A percentile compares a stretch with the other conserved stretches of the same genome.
These are phyloP conservation scores for Diorhabda carinulata DNA, from an alignment of 1,140 invertebrate genomes.

Conservation along the genomic window DNA sequence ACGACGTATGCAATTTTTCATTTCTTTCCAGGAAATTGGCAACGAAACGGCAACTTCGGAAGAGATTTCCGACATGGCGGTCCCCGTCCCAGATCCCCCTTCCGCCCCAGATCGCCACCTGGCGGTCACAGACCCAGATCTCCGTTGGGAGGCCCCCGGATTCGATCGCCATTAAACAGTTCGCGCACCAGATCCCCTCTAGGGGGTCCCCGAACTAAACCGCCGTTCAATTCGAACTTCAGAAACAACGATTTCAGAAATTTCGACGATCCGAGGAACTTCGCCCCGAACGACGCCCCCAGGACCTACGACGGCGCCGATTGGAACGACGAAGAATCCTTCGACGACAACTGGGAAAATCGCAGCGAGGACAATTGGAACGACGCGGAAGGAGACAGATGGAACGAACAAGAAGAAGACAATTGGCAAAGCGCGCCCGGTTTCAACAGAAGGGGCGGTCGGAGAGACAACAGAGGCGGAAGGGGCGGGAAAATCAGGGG, in stretches of 20 bases:
- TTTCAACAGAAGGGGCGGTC: slow-evolving; percentile 22
- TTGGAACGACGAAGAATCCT: slow-evolving; percentile 1
- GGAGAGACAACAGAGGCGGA: slow-evolving; percentile 14
- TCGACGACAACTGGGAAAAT: slow-evolving; percentile 6
- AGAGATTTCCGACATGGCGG: slow-evolving; percentile 8
- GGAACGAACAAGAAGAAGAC: slow-evolving; percentile 25
- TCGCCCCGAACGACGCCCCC: background rate
- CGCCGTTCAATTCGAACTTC: slow-evolving; percentile 21
- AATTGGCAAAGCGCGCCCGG: slow-evolving; percentile 24
- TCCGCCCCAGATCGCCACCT: background rate
- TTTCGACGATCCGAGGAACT: background rate
- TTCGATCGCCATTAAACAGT: too few species aligned
- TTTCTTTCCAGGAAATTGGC: slow-evolving; percentile 25
- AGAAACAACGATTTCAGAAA: slow-evolving; percentile 6
- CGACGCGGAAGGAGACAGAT: slow-evolving; percentile 20
- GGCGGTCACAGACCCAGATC: background rate
- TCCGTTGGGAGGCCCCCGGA: background rate
- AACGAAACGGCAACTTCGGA: slow-evolving; percentile 23
- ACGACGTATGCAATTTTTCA: background rate
- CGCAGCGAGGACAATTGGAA: slow-evolving; percentile 6
- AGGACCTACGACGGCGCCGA: slow-evolving; percentile 4
- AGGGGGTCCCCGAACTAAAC: background rate
- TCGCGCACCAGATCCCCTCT: background rate
- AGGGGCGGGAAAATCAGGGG: slow-evolving; percentile 6
- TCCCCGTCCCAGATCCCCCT: too few species aligned